Conservation (phyloP, 2,797 vertebrate species). For the Microctenopoma lineatum region DNA sequence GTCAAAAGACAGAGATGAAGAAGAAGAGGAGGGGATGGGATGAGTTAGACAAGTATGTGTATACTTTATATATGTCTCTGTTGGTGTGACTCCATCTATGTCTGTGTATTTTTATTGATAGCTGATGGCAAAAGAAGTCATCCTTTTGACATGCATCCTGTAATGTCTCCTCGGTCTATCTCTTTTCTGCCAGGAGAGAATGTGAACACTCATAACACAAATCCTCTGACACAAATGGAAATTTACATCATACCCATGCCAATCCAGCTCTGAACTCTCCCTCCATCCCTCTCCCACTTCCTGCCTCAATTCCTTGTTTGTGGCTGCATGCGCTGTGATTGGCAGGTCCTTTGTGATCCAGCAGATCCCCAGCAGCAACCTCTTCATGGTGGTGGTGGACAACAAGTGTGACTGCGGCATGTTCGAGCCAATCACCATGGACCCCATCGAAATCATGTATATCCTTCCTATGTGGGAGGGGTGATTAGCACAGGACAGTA, state of each 20-base stretch:
- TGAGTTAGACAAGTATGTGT: conserved; percentile 38
- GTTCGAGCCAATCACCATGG: conserved; percentile 93
- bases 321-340: conserved; percentile 55
- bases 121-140: conserved; percentile 46
- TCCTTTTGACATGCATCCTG: conserved; percentile 55
- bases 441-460: conserved; percentile 98
- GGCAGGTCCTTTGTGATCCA: conserved; percentile 98
- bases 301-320: conserved; percentile 30
- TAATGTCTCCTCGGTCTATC: conserved; percentile 34
- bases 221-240: conserved; percentile 59
- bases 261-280: conserved; percentile 18
- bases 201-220: conserved; percentile 55
- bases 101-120: conserved; percentile 58
- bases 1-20: conserved; percentile 27
- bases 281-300: conserved; percentile 7
- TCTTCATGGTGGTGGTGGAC: conserved; percentile 99
- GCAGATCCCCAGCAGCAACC: conserved; percentile 98
- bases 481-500: not conserved
- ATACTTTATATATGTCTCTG: conserved; percentile 14
- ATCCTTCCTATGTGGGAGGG: conserved; percentile 88
- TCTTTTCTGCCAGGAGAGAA: conserved; percentile 28
- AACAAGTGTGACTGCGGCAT: conserved; percentile 94
- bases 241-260: conserved; percentile 56
- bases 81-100: conserved; percentile 27
- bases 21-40: conserved; percentile 33